Evolutionary conservation across 2,113 vertebrate species (phyloP), one percentile per base, ranked within the genome.

Genomic region (Scytalopus superciliaris): DNA sequence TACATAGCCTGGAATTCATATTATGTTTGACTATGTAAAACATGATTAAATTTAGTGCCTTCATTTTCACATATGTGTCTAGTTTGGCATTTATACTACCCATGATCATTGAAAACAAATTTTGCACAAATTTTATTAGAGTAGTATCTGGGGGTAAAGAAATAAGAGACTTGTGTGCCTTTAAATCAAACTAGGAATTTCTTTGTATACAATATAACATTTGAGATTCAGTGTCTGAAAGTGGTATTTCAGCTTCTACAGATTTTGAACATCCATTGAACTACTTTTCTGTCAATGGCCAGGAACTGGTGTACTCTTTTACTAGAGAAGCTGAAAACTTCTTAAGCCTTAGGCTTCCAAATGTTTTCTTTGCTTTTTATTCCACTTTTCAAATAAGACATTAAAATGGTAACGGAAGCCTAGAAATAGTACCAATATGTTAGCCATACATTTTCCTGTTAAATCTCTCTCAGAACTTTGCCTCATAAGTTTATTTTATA

Each of bases 121-220:
- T 55, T 35, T 45, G 8, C 0, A 1, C 12, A 60, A 22, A 44
- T 30, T 50, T 84, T 77, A 7, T 66, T 69, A 31, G 12, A 67
- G 12, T 30, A 35, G 27, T 52, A 68, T 30, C 62, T 44, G 14
- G 18, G 2, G 3, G 2, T 40, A 68, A 74, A 60, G 33, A 72
- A 80, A 59, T 50, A 68, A 9, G 6, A 6, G 23, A 22, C 3
- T 35, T 79, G 1, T 2, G 0, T 45, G 6, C 1, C 10, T 76
- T 77, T 62, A 40, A 57, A 57, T 44, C 70, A 66, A 56, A 31
- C 1, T 35, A 33, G 3, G 3, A 28, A 31, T 49, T 70, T 40
- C 1, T 72, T 30, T 59, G 25, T 0, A 8, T 50, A 6, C 6
- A 33, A 3, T 31, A 30, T 44, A 79, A 13, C 3, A 25, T 83